Evolutionary conservation across 1,140 invertebrate species (phyloP).

Genomic region (Drosophila eugracilis): DNA sequence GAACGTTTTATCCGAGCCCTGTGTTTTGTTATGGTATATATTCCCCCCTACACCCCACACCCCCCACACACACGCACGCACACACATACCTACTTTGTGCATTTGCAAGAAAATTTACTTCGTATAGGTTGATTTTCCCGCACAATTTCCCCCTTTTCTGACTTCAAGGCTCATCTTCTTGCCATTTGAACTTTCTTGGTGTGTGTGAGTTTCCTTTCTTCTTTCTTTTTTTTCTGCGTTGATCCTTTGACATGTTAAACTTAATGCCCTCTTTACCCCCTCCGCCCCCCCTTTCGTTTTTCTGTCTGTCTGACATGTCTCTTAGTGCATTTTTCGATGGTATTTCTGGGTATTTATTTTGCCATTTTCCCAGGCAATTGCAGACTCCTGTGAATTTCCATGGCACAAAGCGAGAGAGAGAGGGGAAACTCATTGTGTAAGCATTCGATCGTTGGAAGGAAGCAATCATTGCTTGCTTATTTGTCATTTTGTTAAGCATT

Average conservation of each 20-base stretch:
- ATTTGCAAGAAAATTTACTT: constrained; percentile 65
- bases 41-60: constrained; percentile 62
- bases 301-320: constrained; percentile 61
- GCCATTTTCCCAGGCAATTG: constrained; percentile 54
- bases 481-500: constrained; percentile 42
- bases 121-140: constrained; percentile 66
- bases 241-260: constrained; percentile 82
- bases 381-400: constrained; percentile 57
- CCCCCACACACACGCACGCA: too few relatives aligned
- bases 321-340: constrained; percentile 57
- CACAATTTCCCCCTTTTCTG: constrained; percentile 8
- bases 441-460: constrained; percentile 50
- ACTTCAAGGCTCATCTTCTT: constrained; percentile 32
- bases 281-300: background rate
- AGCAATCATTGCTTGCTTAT: constrained; percentile 49
- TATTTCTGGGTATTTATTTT: constrained; percentile 60
- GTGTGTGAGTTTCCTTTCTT: constrained; percentile 11
- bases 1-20: constrained; percentile 64
- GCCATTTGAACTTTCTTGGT: constrained; percentile 34
- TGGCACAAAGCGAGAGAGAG: constrained; percentile 20
- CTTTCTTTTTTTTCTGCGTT: constrained; percentile 38
- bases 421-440: constrained; percentile 32
- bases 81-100: constrained; percentile 48
- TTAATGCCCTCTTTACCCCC: constrained; percentile 58
- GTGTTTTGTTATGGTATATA: constrained; percentile 74